phyloP scores from a whole-genome alignment of 2,113 vertebrate species.

The Eurypyga helias region DNA sequence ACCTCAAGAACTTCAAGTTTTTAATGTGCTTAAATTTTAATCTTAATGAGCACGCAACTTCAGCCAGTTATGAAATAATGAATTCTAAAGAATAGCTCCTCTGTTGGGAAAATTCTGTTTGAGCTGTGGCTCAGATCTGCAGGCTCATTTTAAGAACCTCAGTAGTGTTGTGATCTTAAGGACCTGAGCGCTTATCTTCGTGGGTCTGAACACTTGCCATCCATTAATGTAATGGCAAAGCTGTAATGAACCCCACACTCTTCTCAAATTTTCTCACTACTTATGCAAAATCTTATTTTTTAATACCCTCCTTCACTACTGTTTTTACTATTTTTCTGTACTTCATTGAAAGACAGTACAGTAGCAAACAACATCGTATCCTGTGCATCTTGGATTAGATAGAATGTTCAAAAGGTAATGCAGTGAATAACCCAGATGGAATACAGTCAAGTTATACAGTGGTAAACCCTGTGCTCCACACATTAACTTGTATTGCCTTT shows the following conservation, averaged over 20 bases:
- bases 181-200: not conserved
- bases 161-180: not conserved
- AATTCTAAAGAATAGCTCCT: not conserved
- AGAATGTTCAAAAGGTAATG: not conserved
- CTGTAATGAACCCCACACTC: not conserved
- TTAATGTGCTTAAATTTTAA: not conserved
- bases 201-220: not conserved
- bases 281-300: not conserved
- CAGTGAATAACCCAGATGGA: not conserved
- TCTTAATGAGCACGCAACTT: not conserved
- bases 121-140: not conserved
- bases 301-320: not conserved
- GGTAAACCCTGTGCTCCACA: not conserved
- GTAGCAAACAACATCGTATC: not conserved
- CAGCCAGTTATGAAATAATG: not conserved
- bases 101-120: not conserved
- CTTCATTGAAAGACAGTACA: not conserved
- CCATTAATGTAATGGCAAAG: not conserved
- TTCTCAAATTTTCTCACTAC: not conserved
- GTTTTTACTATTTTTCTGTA: not conserved
- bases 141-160: not conserved
- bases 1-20: not conserved
- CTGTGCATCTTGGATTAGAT: not conserved
- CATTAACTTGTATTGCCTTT: not conserved
- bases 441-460: not conserved